Percentiles rank a stretch among this genome's conserved stretches.
These are phyloP conservation scores for Recurvirostra avosetta DNA, from an alignment of 2,113 vertebrate species.

Conservation along the genomic window DNA sequence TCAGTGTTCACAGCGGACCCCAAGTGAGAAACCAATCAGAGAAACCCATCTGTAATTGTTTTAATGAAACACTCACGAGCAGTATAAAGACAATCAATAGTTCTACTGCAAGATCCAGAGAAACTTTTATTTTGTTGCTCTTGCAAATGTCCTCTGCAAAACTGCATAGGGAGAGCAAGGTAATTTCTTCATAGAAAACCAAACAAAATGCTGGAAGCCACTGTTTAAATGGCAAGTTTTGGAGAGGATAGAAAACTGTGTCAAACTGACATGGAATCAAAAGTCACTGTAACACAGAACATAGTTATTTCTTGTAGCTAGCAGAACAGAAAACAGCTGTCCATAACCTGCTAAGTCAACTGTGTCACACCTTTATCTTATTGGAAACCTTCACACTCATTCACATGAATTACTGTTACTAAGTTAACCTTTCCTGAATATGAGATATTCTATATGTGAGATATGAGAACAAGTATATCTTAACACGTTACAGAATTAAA, in stretches of 20 bases:
- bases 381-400: background rate
- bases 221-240: background rate
- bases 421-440: background rate
- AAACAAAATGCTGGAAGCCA: background rate
- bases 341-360: background rate
- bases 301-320: background rate
- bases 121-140: background rate
- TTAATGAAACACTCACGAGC: background rate
- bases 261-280: background rate
- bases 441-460: background rate
- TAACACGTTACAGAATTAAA: conserved; percentile 2
- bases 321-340: background rate
- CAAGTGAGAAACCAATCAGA: background rate
- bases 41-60: background rate
- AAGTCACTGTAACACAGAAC: background rate
- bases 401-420: background rate
- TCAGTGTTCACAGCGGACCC: background rate
- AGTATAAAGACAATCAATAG: background rate
- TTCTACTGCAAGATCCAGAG: background rate
- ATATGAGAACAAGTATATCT: background rate
- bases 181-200: background rate
- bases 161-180: fast-evolving
- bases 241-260: background rate
- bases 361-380: background rate
- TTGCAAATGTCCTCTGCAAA: background rate